A percentile compares a stretch with the other conserved stretches of the same genome.
phyloP scores from a whole-genome alignment of 2,888 invertebrate genomes.

The Philaethria dido region DNA sequence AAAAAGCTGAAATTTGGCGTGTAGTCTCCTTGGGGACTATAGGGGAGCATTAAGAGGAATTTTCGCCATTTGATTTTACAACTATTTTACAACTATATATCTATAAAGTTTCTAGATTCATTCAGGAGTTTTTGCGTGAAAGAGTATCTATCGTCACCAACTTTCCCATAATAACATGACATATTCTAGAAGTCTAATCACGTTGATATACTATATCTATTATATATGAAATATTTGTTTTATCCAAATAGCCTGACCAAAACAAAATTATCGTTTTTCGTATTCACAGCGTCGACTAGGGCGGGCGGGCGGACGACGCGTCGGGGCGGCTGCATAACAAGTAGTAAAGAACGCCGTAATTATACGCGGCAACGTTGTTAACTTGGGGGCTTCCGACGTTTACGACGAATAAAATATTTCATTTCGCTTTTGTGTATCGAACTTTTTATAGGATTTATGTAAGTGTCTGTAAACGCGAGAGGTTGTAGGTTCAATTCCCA shows the following conservation, averaged over 20 bases:
- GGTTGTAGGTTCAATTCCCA: too few species aligned
- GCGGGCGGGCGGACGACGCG: neutral
- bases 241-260: constrained; percentile 9
- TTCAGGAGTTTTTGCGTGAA: too few species aligned
- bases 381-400: constrained; percentile 21
- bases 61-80: too few species aligned
- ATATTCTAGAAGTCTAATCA: too few species aligned
- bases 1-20: too few species aligned
- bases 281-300: constrained; percentile 8
- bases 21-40: too few species aligned
- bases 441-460: constrained; percentile 19
- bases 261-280: constrained; percentile 10
- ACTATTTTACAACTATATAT: too few species aligned
- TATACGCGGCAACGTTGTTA: constrained; percentile 25
- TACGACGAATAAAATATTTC: constrained; percentile 27
- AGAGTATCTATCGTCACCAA: too few species aligned
- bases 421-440: constrained; percentile 22
- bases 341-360: constrained; percentile 30
- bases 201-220: neutral
- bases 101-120: too few species aligned
- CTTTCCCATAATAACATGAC: too few species aligned
- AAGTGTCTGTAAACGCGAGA: too few species aligned
- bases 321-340: constrained; percentile 27
- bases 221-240: neutral
- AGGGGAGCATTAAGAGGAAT: too few species aligned